Conservation (phyloP, 2,888 invertebrate species). For the Phasia obesa region DNA sequence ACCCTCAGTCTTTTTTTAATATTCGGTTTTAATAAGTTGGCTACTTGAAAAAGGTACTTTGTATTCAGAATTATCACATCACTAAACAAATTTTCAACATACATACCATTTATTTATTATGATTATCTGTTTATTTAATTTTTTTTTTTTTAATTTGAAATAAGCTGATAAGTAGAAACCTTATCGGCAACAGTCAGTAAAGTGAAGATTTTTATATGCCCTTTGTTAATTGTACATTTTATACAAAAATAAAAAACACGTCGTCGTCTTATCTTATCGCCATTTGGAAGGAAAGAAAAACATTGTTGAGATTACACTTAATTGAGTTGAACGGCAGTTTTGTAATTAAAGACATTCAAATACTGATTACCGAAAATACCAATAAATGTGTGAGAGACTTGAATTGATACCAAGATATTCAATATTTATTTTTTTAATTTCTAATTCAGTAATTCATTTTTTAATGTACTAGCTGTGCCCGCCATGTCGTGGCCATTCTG, state of each 20-base stretch:
- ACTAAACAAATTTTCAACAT: background rate
- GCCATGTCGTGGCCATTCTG: too few relatives aligned
- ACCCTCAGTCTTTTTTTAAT: too few relatives aligned
- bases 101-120: constrained; percentile 4
- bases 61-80: too few relatives aligned
- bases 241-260: constrained; percentile 10
- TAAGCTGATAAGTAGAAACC: constrained; percentile 57
- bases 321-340: constrained; percentile 11
- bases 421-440: background rate
- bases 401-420: background rate
- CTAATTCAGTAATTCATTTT: too few relatives aligned
- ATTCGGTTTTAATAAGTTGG: background rate
- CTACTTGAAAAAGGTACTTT: background rate
- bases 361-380: background rate
- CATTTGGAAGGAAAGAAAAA: background rate
- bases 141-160: constrained; percentile 52
- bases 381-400: background rate
- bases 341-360: background rate
- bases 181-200: constrained; percentile 59
- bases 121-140: constrained; percentile 22
- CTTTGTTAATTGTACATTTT: background rate
- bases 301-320: constrained; percentile 17
- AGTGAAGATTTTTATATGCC: constrained; percentile 7
- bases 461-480: too few relatives aligned
- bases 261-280: constrained; percentile 39